A percentile compares a stretch with the other conserved stretches of the same genome.
These are phyloP conservation scores for Calliopsis andreniformis DNA, from an alignment of 1,140 invertebrate genomes.

Conservation along the genomic window DNA sequence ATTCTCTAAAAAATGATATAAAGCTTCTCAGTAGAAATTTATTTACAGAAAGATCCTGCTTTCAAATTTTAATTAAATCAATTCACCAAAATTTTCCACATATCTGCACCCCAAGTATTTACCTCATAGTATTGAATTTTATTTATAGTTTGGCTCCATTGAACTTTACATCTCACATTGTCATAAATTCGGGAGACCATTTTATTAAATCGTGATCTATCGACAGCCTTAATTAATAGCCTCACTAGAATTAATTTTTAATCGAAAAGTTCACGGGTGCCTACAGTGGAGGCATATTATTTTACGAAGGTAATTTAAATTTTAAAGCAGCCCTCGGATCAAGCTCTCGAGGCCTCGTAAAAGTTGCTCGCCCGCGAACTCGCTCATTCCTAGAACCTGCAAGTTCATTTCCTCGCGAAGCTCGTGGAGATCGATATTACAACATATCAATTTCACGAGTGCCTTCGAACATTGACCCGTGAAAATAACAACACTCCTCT, in stretches of 20 bases:
- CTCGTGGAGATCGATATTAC: conserved; percentile 5
- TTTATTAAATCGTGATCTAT: conserved; percentile 2
- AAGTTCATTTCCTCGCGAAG: conserved; percentile 18
- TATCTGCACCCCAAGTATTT: not conserved
- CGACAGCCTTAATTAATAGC: conserved; percentile 16
- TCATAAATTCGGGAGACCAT: not conserved
- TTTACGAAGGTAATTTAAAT: conserved; percentile 21
- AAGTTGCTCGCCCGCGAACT: not conserved
- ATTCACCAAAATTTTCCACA: too few species aligned
- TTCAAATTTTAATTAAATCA: too few species aligned
- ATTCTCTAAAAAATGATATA: too few species aligned
- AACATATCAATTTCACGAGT: conserved; percentile 14
- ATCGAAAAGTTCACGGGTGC: conserved; percentile 18
- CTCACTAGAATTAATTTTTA: conserved; percentile 31
- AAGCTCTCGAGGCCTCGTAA: not conserved
- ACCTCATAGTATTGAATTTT: not conserved
- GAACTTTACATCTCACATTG: not conserved
- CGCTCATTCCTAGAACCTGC: not conserved
- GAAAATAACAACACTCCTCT: not conserved
- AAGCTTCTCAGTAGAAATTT: too few species aligned
- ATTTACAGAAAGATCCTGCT: too few species aligned
- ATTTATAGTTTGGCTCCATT: not conserved
- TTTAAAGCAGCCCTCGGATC: not conserved
- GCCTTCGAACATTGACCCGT: not conserved
- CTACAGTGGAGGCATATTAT: conserved; percentile 3